Percentiles rank a stretch among this genome's conserved stretches.
Evolutionary conservation across 2,888 invertebrate genomes (phyloP).

Genomic region (Lutraria lutraria): DNA sequence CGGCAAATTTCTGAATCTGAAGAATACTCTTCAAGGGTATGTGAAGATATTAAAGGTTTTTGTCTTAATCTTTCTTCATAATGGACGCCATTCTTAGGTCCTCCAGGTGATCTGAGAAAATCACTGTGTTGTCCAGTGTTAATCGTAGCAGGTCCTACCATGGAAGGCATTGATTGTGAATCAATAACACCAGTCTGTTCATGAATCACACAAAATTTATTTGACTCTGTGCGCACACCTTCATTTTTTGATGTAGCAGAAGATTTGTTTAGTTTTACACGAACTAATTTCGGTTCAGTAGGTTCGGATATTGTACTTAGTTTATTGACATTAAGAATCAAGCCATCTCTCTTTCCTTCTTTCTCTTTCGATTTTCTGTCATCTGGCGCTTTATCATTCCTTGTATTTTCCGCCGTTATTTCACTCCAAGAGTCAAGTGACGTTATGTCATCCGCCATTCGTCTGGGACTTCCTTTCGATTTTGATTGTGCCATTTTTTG

Average conservation of each 20-base stretch:
- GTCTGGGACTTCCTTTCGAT: slow-evolving; percentile 35
- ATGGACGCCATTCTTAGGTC: neutral
- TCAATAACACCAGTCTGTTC: neutral
- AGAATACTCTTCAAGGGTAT: neutral
- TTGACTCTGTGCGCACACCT: neutral
- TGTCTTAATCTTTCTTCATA: neutral
- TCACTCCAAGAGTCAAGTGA: slow-evolving; percentile 80
- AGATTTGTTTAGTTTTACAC: slow-evolving; percentile 56
- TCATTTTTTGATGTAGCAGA: neutral
- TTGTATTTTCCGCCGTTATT: slow-evolving; percentile 46
- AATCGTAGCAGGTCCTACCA: neutral
- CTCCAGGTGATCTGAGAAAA: neutral
- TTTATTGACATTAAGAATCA: slow-evolving; percentile 47
- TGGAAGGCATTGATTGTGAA: neutral
- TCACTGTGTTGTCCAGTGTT: neutral
- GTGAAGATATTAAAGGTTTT: neutral
- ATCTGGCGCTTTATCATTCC: slow-evolving; percentile 11
- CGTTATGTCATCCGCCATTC: slow-evolving; percentile 72
- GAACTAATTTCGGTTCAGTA: slow-evolving; percentile 41
- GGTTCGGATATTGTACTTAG: slow-evolving; percentile 45
- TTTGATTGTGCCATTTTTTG: slow-evolving; percentile 18
- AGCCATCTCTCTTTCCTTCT: neutral
- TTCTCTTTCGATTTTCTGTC: slow-evolving; percentile 33
- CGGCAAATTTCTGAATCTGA: slow-evolving; percentile 29
- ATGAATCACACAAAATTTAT: neutral